phyloP scores from a whole-genome alignment of 37 sponge, comb jelly and placozoan species.

The Aplysina aerophoba region DNA sequence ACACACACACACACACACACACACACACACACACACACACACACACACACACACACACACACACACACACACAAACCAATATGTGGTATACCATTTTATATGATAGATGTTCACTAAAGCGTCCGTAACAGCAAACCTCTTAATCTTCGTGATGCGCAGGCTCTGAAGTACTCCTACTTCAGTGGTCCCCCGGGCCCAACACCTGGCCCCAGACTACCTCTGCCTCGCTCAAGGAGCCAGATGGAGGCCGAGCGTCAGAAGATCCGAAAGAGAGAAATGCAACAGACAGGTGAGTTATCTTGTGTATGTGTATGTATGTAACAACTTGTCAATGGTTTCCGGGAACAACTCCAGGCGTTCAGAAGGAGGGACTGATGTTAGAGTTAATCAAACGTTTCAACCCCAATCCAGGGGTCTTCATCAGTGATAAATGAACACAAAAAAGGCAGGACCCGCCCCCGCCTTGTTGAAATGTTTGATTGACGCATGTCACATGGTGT shows the following conservation, averaged over 20 bases:
- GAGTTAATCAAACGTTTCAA: too few relatives aligned
- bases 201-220: constrained; percentile 64
- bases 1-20: neutral
- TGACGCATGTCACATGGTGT: too few relatives aligned
- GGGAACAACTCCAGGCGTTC: too few relatives aligned
- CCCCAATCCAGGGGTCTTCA: too few relatives aligned
- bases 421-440: too few relatives aligned
- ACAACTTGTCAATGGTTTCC: too few relatives aligned
- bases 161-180: constrained; percentile 78
- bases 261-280: constrained; percentile 31
- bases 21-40: neutral
- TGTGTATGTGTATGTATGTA: too few relatives aligned
- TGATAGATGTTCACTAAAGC: neutral
- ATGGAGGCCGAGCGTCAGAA: constrained; percentile 16
- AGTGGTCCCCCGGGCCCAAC: constrained; percentile 76
- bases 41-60: too few relatives aligned
- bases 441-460: too few relatives aligned
- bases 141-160: constrained; percentile 36
- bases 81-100: neutral
- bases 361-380: too few relatives aligned
- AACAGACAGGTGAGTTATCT: neutral
- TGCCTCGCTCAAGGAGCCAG: constrained; percentile 66
- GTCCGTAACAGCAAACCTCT: constrained; percentile 43
- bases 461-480: too few relatives aligned
- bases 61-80: too few relatives aligned